Evolutionary conservation across 2,888 invertebrate genomes (phyloP), one percentile per base, ranked within the genome.

Genomic region (Acrocyrtus sp.): DNA sequence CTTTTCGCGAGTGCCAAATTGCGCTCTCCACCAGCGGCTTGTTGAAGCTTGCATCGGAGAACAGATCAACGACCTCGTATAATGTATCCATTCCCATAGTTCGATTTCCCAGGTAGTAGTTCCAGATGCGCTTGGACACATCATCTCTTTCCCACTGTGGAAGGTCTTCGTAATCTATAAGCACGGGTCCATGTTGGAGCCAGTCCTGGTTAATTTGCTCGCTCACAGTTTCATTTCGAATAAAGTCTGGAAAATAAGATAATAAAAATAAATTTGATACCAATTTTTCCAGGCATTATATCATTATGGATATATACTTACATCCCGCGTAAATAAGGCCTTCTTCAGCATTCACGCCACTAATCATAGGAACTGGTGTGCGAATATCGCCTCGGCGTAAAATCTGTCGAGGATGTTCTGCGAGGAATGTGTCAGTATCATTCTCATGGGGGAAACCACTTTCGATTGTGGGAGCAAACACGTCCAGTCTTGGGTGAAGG

Each of bases 261-360:
- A n/a, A n/a, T n/a, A 41, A 47, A 51, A 56, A 48, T 12, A 43
- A 47, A 54, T 27, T 43, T n/a, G 17, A 43, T 43, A 4, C 6
- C n/a, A 43, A 43, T 5, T 17, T 39, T 39, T 10, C 39, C 15
- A 39, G 6, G 10, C 24, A 8, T 24, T 10, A 29, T 10, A n/a
- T 19, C n/a, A 8, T 27, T 43, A n/a, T 43, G 41, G 12, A 4
- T 54, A 4, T 10, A 21, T 2, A 45, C 73, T 60, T 66, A 76
- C 76, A 76, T 63, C 73, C 75, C 26, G 75, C 77, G 34, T 77
- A 77, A 60, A 77, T 75, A 2, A 77, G 53, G n/a, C 78, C 78
- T 58, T 78, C 78, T 24, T 76, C 63, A 1, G 65, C 21, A 43
- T 75, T 78, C 2, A 67, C 72, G 2, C 78, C 78, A 26, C 43